Base-by-base conservation (phyloP, 1,140 invertebrate species). In the Scaptodrosophila lebanonensis region DNA sequence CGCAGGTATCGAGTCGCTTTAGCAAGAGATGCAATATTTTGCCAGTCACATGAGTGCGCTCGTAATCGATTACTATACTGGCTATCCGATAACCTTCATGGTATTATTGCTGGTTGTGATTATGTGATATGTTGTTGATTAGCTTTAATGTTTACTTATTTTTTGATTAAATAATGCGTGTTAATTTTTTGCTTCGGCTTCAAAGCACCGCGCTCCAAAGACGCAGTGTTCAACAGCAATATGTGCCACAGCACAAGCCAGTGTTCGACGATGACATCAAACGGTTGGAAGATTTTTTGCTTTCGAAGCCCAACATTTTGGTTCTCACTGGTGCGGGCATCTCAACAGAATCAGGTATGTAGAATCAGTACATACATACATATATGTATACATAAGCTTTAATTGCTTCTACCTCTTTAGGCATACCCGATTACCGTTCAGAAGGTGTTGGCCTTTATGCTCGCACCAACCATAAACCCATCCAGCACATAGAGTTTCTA, bases 361-460 rank as follows among this genome's bases (percentile, higher is more conserved):
- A 25, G 3, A 25, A 4, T n/a, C 13, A 33, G 11, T 35, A n/a
- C 30, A 6, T 2, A 8, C 1, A 5, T 48, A 27, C 2, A 25
- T 8, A 1, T 6, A 1, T 9, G 0, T 22, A 9, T 8, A 15
- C 11, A 16, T 3, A 35, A 4, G 5, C 17, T 48, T 36, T 40
- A 17, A 33, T 15, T 6, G 35, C 22, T n/a, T 51, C 20, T 11
- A 15, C 1, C 33, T 11, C 40, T 29, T 20, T 76, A 92, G 97
- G 97, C 56, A 97, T 98, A 72, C 95, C 95, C 13, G 95, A 98
- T 87, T 99, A 99, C 84, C 91, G 97, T 62, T 98, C 97, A 0
- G 93, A 95, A 88, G 93, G 91, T 53, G 97, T 98, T 12, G 97
- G 97, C 0, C 88, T 98, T 12, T 99, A 97, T 88, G 95, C 95